Base-by-base conservation (phyloP, 2,113 vertebrate genomes). In the Lampris incognitus region DNA sequence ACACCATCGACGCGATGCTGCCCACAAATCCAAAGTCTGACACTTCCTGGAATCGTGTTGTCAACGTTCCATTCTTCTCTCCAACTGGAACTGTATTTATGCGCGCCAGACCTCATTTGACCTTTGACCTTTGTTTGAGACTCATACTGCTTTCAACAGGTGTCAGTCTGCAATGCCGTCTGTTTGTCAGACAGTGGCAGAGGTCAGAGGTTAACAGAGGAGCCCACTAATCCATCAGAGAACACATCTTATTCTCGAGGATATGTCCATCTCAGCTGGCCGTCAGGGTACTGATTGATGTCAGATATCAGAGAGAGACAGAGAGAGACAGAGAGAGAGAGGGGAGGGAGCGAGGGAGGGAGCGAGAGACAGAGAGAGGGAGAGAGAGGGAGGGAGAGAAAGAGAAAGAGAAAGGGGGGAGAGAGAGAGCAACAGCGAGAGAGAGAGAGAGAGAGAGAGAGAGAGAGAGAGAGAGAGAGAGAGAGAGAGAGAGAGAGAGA, bases 91-190 rank as follows among this genome's bases (percentile, higher is more conserved):
- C 39, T 50, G 3, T 60, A 55, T 55, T 49, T 73, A 84, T 67
- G 72, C 77, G 82, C 60, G 64, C 42, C 66, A 69, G 75, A 76
- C 70, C 84, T 85, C 82, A 88, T 88, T 87, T 57, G 11, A 79
- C 86, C 78, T 85, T 24, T 24, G 24, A 24, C 24, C 24, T 24
- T 24, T 63, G 66, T 60, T 57, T 56, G 54, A 61, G 66, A 85
- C 69, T 37, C 60, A 69, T 46, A 52, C 85, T 85, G 80, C 65
- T 75, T 63, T 80, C 65, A 72, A 72, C 79, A 90, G 76, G 87
- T 85, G 79, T 79, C 63, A 60, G 10, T 49, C 52, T 8, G n/a
- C 48, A 48, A 50, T 48, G 79, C 71, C 49, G 54, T 61, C 74
- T 41, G 75, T 88, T 74, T 59, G 75, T 82, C 73, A 80, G 68